Evolutionary conservation across 1,140 invertebrate species (phyloP), one percentile per base, ranked within the genome.

Genomic region (Argopecten irradians): DNA sequence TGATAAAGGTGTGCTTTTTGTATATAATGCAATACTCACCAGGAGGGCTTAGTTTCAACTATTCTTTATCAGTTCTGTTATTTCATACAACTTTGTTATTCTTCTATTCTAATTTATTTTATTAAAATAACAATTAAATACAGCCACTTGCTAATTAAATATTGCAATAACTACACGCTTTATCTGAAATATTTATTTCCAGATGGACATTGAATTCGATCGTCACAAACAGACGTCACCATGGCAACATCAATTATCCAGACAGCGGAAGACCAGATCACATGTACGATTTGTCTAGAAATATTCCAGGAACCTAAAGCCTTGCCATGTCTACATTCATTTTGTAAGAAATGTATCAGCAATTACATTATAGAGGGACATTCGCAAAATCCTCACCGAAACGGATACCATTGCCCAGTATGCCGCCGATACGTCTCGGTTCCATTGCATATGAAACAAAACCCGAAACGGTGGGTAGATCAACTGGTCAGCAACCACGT

Each of bases 311-410:
- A 90, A 82, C 91, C 91, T 0, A 89, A 88, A 55, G 85, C 87
- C 0, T 86, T 91, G 22, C 91, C 91, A 82, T 91, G 91, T 85
- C 41, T 88, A 8, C 91, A 91, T 55, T 89, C 91, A 19, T 90
- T 90, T 71, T 91, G 91, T n/a, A 85, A 87, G 82, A 89, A 90
- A 55, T 91, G 91, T 32, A 90, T 90, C 33, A 34, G 19, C n/a
- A 71, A 87, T 71, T 85, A 90, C 34, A 90, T 90, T 34, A 32
- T 86, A 0, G 28, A 83, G 11, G 55, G 86, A n/a, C 19, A 39
- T 3, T n/a, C 71, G 28, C 41, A 82, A 16, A 28, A 83, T 19
- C 32, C 41, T 1, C 32, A 34, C 11, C 84, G 86, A 0, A 86
- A 86, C 14, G 89, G 86, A 55, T 90, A 83, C n/a, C 86, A 83